Evolutionary conservation across 2,113 vertebrate species (phyloP).

Genomic region (Cyanoramphus novaezelandiae): DNA sequence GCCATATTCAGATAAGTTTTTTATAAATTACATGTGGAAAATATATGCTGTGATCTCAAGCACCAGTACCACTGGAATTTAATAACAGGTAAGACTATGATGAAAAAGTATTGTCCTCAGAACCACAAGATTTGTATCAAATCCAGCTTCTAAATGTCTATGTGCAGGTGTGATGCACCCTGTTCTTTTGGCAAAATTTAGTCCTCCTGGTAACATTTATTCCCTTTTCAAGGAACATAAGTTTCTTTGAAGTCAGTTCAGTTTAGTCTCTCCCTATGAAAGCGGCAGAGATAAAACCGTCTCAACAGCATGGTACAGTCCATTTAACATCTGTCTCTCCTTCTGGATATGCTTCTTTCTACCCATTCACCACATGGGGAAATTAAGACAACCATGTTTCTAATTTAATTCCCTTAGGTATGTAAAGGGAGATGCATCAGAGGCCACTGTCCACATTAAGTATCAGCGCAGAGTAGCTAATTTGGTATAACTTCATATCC

Average conservation of each 20-base stretch:
- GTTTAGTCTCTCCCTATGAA: not conserved
- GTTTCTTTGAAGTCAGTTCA: not conserved
- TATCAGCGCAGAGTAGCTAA: not conserved
- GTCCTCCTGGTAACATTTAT: not conserved
- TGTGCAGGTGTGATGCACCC: not conserved
- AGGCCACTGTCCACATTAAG: not conserved
- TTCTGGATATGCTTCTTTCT: not conserved
- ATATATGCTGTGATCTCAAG: not conserved
- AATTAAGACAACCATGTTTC: not conserved
- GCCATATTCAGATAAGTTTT: not conserved
- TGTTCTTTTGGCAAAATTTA: not conserved
- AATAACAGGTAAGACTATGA: not conserved
- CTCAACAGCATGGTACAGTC: not conserved
- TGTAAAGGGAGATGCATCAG: not conserved
- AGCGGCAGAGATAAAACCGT: not conserved
- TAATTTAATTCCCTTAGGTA: not conserved
- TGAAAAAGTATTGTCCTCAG: not conserved
- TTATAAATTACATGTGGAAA: not conserved
- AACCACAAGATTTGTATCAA: not conserved
- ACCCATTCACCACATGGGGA: not conserved
- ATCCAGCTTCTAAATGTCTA: not conserved
- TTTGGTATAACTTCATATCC: not conserved
- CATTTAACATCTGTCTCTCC: not conserved
- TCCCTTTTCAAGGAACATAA: not conserved
- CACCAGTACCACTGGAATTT: not conserved